phyloP scores from a whole-genome alignment of 2,113 vertebrate genomes.

The Peromyscus californicus region DNA sequence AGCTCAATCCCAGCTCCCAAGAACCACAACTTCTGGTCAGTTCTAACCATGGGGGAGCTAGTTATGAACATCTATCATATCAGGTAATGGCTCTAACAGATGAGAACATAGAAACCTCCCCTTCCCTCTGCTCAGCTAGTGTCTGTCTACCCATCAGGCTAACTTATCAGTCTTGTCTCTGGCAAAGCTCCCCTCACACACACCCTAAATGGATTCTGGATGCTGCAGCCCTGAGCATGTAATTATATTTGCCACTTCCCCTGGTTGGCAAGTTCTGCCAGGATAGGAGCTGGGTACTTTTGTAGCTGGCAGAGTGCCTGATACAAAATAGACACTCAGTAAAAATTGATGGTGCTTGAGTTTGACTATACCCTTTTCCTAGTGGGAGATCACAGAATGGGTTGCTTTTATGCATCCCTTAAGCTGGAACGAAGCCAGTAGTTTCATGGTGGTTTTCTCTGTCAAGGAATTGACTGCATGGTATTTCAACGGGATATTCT shows the following conservation, averaged over 20 bases:
- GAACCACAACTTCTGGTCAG: background rate
- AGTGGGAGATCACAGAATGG: background rate
- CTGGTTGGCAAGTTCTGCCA: background rate
- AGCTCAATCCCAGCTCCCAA: background rate
- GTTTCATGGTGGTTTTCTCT: background rate
- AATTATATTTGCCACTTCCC: background rate
- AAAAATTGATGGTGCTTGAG: conserved; percentile 19
- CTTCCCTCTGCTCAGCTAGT: background rate
- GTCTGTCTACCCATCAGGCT: background rate
- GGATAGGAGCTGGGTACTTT: background rate
- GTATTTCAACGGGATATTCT: background rate
- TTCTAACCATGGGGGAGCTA: background rate
- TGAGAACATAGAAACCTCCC: background rate
- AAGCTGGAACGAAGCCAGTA: background rate
- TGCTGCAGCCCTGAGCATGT: background rate
- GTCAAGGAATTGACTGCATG: background rate
- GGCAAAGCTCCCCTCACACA: background rate
- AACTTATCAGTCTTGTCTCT: background rate
- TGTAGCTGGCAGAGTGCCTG: conserved; percentile 4
- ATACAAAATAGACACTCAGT: conserved; percentile 18
- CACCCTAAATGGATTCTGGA: background rate
- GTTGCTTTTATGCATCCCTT: background rate
- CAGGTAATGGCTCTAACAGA: background rate
- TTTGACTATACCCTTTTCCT: conserved; percentile 42
- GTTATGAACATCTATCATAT: background rate